Base-by-base conservation (phyloP, 1,140 invertebrate genomes). In the Mamestra configurata region DNA sequence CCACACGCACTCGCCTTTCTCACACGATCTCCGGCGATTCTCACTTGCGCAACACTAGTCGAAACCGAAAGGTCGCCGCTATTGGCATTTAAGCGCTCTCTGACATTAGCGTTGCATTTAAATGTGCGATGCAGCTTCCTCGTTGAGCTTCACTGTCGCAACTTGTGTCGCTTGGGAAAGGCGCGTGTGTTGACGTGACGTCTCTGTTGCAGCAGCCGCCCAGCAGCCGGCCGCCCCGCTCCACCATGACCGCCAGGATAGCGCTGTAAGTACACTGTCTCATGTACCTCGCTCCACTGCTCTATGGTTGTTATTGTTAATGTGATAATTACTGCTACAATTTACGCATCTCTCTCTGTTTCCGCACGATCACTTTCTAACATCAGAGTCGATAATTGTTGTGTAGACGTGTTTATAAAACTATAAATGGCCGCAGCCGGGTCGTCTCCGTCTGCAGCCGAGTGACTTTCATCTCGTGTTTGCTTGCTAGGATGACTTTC, bases 101-200 rank as follows among this genome's bases (percentile, higher is more conserved):
- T 94, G 93, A 93, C 93, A 94, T 94, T 94, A 94, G 87, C 87
- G 91, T 93, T 94, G 93, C 93, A 93, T 93, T 93, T 93, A 90
- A 92, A 93, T 91, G 88, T 94, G 90, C 86, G 90, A 93, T 93
- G 90, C 89, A 92, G 93, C 93, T 93, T 93, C 93, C 92, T 93
- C 86, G 88, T 93, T 91, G 88, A 92, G 89, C 89, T 89, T 88
- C 87, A 90, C 89, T 94, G 90, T 93, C 90, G 92, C 92, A 94
- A 93, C 89, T 87, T 89, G 88, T 89, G 83, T 92, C 88, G 90
- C 89, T 90, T 92, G 91, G 89, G 90, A 93, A 93, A 93, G 92
- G 92, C 90, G 89, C 89, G 88, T 88, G 91, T 89, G 91, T 85
- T 92, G 90, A 93, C 88, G 89, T 84, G 92, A 90, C 85, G 84